phyloP scores from a whole-genome alignment of 2,797 vertebrate species.

The Sebastes aleutianus region DNA sequence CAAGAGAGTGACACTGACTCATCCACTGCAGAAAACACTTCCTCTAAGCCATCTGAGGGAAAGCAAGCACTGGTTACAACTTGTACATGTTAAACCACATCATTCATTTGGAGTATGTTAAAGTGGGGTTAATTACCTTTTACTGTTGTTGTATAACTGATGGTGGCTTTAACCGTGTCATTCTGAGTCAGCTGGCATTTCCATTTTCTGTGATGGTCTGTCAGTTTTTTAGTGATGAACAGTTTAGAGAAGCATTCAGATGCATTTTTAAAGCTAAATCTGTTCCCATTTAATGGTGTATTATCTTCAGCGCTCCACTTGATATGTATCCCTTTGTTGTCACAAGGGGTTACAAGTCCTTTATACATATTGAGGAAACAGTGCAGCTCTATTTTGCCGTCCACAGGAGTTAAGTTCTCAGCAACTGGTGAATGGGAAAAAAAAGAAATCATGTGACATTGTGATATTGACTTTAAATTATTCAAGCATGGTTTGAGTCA shows the following conservation, averaged over 20 bases:
- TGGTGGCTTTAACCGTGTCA: constrained; percentile 22
- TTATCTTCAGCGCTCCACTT: constrained; percentile 50
- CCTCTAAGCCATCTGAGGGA: constrained; percentile 65
- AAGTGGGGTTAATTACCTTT: constrained; percentile 35
- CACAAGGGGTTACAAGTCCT: neutral
- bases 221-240: constrained; percentile 32
- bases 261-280: neutral
- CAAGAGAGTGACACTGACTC: constrained; percentile 69
- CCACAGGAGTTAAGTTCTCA: accelerated
- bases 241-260: constrained; percentile 58
- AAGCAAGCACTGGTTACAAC: constrained; percentile 17
- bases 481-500: neutral
- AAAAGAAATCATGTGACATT: neutral
- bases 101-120: accelerated
- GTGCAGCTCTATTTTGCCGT: constrained; percentile 33
- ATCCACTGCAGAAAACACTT: constrained; percentile 66
- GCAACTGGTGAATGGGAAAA: constrained; percentile 39
- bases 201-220: constrained; percentile 71
- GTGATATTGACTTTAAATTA: neutral
- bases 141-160: constrained; percentile 36
- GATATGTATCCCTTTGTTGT: constrained; percentile 29
- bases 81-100: neutral
- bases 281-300: constrained; percentile 32
- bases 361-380: constrained; percentile 45
- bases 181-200: constrained; percentile 56